Evolutionary conservation across 2,113 vertebrate species (phyloP), one percentile per base, ranked within the genome.

Genomic region (Dendropsophus ebraccatus): DNA sequence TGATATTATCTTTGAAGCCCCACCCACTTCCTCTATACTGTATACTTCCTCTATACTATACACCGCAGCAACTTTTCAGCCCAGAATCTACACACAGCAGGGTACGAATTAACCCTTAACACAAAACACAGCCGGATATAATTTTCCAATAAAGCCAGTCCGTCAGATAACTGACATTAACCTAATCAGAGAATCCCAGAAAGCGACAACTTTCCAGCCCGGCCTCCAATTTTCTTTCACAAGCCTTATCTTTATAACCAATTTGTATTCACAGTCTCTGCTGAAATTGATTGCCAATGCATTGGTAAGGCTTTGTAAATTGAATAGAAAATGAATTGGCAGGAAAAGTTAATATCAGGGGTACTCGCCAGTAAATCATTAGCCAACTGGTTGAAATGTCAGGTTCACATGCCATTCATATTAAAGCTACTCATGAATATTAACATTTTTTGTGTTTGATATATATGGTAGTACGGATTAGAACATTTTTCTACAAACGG

Each of bases 251-350:
- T 85, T 70, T 85, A 70, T 58, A 84, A 58, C 50, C 82, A 45
- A 84, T 84, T 84, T 84, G 82, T 75, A 84, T 84, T 72, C 76
- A 80, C 49, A 32, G 65, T 52, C 84, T 58, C 62, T 73, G 76
- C 47, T 58, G 76, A 80, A 86, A 86, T 80, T 86, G 84, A 86
- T 86, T 80, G 84, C 67, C 84, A 80, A 80, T 86, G 62, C 76
- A 80, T 86, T 86, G 84, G 84, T 81, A 86, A 80, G 77, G 76
- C 76, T 86, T 86, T 86, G 84, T 86, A 86, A 86, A 86, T 86
- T 80, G 58, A 86, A 86, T 54, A 81, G 76, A 86, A 70, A 86
- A 80, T 86, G 65, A 72, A 86, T 86, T 86, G 76, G 62, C 84
- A 86, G 58, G 84, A 72, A 86, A 86, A 80, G 76, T 86, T 86